Evolutionary conservation across 2,888 invertebrate genomes (phyloP), one percentile per base, ranked within the genome.

Genomic region (Troides aeacus): DNA sequence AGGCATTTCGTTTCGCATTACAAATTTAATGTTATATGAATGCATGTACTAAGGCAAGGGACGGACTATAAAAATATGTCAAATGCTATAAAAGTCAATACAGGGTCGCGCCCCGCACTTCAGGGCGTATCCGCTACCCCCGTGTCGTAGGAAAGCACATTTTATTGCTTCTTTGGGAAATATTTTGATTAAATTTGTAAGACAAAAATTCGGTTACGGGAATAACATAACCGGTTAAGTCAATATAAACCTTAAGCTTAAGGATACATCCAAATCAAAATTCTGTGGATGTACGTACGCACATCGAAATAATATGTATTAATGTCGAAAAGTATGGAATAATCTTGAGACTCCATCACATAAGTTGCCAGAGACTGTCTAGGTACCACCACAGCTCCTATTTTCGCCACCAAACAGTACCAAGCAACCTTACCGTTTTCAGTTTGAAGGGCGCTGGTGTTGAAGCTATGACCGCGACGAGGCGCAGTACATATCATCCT

Each of bases 21-120:
- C n/a, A n/a, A 53, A 18, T 53, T 53, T 18, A 53, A n/a, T 53
- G 53, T 53, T 10, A 53, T 53, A 53, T 53, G 15, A 53, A 53
- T 18, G 53, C n/a, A 17, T 53, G 53, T 53, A 50, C 15, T 50
- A 53, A 18, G 53, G 53, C 17, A 46, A 68, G 58, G 68, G 68
- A 58, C 36, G 2, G 30, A 30, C 30, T 21, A 68, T 68, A 68
- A 68, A 68, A 68, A 62, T 68, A 68, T 62, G 68, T 68, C 68
- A 68, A 68, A 68, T 46, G 58, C 62, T 62, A 68, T 68, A 68
- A 68, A 68, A 62, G 68, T 68, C 68, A 50, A 62, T 63, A 50
- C 17, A 57, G 57, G 46, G 68, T 58, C 68, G 57, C 30, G 62
- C 62, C 46, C 57, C 62, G 46, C 57, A 62, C 46, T 46, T 62